phyloP scores from a whole-genome alignment of 1,140 invertebrate genomes.

The Zaprionus nigranus region DNA sequence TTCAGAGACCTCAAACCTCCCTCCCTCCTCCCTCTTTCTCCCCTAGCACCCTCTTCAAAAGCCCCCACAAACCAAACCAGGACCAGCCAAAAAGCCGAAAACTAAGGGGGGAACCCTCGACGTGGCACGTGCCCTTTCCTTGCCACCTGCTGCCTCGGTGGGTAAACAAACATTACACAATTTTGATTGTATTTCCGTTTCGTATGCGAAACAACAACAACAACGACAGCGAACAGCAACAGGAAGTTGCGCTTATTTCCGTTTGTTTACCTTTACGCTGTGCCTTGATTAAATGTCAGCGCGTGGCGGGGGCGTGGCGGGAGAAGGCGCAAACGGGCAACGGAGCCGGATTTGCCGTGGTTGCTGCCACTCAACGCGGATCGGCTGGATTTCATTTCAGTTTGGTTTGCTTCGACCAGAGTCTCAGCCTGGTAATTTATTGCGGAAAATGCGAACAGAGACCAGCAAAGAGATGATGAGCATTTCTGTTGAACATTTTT shows the following conservation, averaged over 20 bases:
- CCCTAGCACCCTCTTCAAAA: not conserved
- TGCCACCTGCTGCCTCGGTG: slow-evolving; percentile 22
- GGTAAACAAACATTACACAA: slow-evolving; percentile 78
- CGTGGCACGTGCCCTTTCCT: slow-evolving; percentile 16
- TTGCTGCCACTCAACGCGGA: slow-evolving; percentile 12
- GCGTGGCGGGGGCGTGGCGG: slow-evolving; percentile 15
- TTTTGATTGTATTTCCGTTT: slow-evolving; percentile 83
- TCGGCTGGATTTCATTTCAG: not conserved
- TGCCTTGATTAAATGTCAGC: slow-evolving; percentile 80
- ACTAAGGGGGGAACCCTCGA: slow-evolving; percentile 9
- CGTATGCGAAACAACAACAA: slow-evolving; percentile 61
- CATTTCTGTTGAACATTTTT: not conserved
- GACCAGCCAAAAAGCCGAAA: slow-evolving; percentile 29
- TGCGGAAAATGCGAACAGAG: slow-evolving; percentile 22
- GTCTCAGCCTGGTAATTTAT: slow-evolving; percentile 33
- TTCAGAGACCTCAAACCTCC: slow-evolving; percentile 25
- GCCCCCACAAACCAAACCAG: not conserved
- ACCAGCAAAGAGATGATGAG: slow-evolving; percentile 2
- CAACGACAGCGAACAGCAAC: slow-evolving; percentile 61
- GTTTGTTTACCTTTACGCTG: slow-evolving; percentile 81
- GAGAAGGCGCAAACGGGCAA: too few relatives aligned
- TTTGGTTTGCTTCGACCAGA: not conserved
- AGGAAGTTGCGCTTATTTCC: slow-evolving; percentile 82
- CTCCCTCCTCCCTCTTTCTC: not conserved
- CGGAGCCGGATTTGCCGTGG: slow-evolving; percentile 29